phyloP scores from a whole-genome alignment of 2,113 vertebrate genomes.

The Phalacrocorax pelagicus region DNA sequence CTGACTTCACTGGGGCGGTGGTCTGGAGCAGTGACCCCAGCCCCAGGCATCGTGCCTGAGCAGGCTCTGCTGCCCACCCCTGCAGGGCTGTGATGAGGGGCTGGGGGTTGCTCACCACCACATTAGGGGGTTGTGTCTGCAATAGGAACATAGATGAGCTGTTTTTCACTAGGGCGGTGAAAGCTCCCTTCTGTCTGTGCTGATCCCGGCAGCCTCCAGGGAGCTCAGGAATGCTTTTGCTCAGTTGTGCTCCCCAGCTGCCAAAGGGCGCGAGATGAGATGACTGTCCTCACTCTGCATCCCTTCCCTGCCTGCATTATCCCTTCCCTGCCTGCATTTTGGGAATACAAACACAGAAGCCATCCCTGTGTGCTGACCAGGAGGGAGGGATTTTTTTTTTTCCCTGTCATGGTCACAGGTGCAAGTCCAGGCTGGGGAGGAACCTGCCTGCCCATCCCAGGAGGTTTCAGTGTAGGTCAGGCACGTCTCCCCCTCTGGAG shows the following conservation, averaged over 20 bases:
- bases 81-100: not conserved
- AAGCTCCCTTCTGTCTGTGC: not conserved
- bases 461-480: not conserved
- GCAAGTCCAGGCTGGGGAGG: not conserved
- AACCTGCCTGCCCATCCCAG: not conserved
- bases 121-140: not conserved
- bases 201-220: not conserved
- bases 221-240: conserved; percentile 20
- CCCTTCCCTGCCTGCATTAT: not conserved
- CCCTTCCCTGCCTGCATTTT: not conserved
- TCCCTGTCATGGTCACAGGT: not conserved
- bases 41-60: not conserved
- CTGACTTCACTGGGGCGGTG: conserved; percentile 59
- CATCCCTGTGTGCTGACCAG: not conserved
- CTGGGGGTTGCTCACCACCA: accelerated
- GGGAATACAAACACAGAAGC: not conserved
- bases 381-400: not conserved
- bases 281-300: not conserved
- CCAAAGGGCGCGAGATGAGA: not conserved
- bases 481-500: not conserved
- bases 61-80: not conserved
- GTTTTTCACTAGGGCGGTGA: not conserved
- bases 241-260: conserved; percentile 22
- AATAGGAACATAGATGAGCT: not conserved
- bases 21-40: not conserved